These are phyloP conservation scores for Cryptus viduatorius DNA, from an alignment of 2,888 invertebrate genomes.

Conservation along the genomic window DNA sequence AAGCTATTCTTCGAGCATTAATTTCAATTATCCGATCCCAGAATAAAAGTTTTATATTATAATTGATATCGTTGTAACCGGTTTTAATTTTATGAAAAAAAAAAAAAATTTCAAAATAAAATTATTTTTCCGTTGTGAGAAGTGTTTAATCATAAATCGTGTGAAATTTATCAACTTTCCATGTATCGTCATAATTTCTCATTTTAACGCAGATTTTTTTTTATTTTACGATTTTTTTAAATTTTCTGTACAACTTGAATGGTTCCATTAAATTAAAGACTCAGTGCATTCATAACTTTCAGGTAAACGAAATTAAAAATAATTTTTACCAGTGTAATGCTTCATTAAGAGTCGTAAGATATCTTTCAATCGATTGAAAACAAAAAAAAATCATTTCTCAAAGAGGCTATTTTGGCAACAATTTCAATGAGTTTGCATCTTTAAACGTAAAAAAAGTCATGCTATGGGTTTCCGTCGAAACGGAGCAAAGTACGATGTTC, in stretches of 20 bases:
- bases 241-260: background rate
- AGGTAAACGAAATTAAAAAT: too few relatives aligned
- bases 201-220: background rate
- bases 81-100: too few relatives aligned
- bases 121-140: too few relatives aligned
- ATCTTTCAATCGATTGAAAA: too few relatives aligned
- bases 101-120: too few relatives aligned
- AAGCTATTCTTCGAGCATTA: background rate
- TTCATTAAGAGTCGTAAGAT: too few relatives aligned
- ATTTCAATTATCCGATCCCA: background rate
- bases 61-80: background rate
- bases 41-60: background rate
- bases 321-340: too few relatives aligned
- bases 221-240: background rate
- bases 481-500: background rate
- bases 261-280: background rate
- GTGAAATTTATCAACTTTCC: too few relatives aligned
- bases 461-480: constrained; percentile 1
- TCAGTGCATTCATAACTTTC: too few relatives aligned
- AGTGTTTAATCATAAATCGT: too few relatives aligned
- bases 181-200: too few relatives aligned
- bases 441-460: background rate
- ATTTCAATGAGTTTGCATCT: background rate
- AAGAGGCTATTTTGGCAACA: background rate
- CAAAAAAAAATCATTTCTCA: too few relatives aligned